A percentile compares a stretch with the other conserved stretches of the same genome.
These are phyloP conservation scores for Hippocampus barbouri DNA, from an alignment of 2,113 vertebrate species.

Conservation along the genomic window DNA sequence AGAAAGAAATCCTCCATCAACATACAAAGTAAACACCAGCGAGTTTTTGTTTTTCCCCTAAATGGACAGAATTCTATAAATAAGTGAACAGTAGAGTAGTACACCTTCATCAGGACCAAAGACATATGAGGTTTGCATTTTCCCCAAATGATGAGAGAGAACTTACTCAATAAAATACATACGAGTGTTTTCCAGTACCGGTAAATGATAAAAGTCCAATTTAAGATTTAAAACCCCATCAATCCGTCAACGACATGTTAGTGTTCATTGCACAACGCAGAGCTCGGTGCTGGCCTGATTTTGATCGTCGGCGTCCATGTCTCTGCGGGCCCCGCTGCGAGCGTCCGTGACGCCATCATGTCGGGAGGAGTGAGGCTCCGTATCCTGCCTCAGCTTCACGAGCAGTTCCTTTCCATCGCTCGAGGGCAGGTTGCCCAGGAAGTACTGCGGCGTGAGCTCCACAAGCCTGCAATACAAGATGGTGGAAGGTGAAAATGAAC, in stretches of 20 bases:
- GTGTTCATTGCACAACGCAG: slow-evolving; percentile 59
- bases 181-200: slow-evolving; percentile 7
- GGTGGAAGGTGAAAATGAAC: not conserved
- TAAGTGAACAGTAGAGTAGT: not conserved
- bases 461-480: slow-evolving; percentile 75
- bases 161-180: slow-evolving; percentile 15
- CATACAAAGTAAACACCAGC: not conserved
- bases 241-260: slow-evolving; percentile 6
- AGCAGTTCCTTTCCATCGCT: slow-evolving; percentile 89
- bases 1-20: not conserved
- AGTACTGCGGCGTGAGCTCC: slow-evolving; percentile 88
- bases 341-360: not conserved
- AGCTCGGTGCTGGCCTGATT: slow-evolving; percentile 51
- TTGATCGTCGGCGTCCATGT: slow-evolving; percentile 6
- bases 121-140: slow-evolving; percentile 7
- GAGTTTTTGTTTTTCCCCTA: not conserved
- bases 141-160: not conserved
- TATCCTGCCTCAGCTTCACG: slow-evolving; percentile 79
- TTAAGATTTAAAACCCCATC: slow-evolving; percentile 11
- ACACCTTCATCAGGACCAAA: slow-evolving; percentile 15
- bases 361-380: slow-evolving; percentile 21
- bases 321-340: slow-evolving; percentile 11
- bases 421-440: slow-evolving; percentile 86
- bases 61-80: not conserved
- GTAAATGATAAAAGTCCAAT: slow-evolving; percentile 1